Percentiles rank a stretch among this genome's conserved stretches.
Evolutionary conservation across 2,888 invertebrate species (phyloP).

Genomic region (Sipha maydis): DNA sequence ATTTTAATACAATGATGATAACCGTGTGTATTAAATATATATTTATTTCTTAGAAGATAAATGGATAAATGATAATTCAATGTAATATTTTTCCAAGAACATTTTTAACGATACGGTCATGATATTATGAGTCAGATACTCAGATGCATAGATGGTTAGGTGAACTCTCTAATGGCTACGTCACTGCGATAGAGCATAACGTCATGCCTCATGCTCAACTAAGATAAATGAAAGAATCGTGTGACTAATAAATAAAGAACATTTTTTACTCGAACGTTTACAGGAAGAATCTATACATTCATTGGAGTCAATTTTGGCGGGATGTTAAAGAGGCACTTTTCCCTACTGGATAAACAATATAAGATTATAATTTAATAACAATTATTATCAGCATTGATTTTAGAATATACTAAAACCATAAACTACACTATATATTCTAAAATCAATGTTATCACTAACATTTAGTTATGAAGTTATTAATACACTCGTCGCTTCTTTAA

Average conservation of each 20-base stretch:
- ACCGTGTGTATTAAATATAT: neutral
- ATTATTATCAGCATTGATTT: no score
- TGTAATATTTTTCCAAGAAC: neutral
- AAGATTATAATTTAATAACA: no score
- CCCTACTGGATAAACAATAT: no score
- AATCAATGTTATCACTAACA: no score
- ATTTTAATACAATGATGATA: no score
- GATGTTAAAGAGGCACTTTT: no score
- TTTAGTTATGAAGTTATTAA: no score
- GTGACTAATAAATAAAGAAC: neutral
- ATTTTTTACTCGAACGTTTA: neutral
- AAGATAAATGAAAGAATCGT: neutral
- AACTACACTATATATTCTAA: no score
- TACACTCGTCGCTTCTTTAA: no score
- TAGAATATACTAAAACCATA: no score
- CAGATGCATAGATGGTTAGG: neutral
- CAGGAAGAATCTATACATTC: no score
- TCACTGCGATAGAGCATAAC: neutral
- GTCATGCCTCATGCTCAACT: neutral
- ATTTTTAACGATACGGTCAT: neutral
- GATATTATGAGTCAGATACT: neutral
- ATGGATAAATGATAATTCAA: slow-evolving; percentile 4
- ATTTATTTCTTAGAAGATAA: neutral
- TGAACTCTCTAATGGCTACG: neutral
- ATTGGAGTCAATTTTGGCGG: no score